phyloP scores from a whole-genome alignment of 2,113 vertebrate genomes.

The Myanophis thanlyinensis region DNA sequence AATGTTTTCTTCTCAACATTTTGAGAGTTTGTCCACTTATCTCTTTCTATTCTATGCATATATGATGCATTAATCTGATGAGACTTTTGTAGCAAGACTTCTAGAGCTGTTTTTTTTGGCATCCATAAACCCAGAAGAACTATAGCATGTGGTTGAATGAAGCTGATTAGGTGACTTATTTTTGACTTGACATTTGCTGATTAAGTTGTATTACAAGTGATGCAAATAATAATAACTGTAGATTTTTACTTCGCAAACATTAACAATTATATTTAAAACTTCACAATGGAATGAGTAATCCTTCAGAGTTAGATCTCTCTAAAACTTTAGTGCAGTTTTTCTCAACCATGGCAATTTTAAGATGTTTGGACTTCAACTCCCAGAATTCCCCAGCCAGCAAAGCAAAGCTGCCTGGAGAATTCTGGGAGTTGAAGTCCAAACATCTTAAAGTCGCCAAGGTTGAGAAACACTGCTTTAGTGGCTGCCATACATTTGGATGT shows the following conservation, averaged over 20 bases:
- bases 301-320: constrained; percentile 26
- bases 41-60: background rate
- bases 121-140: background rate
- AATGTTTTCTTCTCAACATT: background rate
- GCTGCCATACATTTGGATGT: background rate
- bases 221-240: background rate
- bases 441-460: no score
- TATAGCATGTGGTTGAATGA: background rate
- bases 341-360: no score
- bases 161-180: background rate
- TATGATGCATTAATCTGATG: background rate
- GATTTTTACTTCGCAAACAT: background rate
- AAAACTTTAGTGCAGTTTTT: background rate
- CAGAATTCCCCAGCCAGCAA: no score
- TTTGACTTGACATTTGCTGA: background rate
- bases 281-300: constrained; percentile 27
- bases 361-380: no score
- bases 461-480: no score
- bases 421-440: no score
- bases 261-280: background rate
- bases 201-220: background rate
- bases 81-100: background rate
- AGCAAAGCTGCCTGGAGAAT: no score
- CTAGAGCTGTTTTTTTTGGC: background rate
- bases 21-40: background rate